Percentiles rank a stretch among this genome's conserved stretches.
Conservation (phyloP, 2,113 vertebrate genomes). For the Menidia beryllina region DNA sequence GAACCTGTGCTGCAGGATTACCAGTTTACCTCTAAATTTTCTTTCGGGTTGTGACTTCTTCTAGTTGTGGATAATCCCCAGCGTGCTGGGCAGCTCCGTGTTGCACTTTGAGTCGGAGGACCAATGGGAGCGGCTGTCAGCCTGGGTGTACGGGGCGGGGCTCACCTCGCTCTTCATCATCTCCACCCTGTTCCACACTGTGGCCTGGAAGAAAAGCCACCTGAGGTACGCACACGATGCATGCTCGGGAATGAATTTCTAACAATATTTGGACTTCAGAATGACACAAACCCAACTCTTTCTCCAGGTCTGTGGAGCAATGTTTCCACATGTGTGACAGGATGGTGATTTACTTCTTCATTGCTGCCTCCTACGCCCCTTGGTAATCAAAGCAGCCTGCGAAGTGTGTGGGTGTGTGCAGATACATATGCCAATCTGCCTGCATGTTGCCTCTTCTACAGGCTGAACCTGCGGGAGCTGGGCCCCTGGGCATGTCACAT, state of each 20-base stretch:
- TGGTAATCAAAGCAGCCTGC: slow-evolving; percentile 82
- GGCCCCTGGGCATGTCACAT: slow-evolving; percentile 96
- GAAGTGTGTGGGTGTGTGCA: background rate
- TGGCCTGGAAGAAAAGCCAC: slow-evolving; percentile 97
- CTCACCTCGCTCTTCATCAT: slow-evolving; percentile 94
- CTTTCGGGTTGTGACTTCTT: slow-evolving; percentile 32
- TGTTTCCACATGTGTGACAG: slow-evolving; percentile 96
- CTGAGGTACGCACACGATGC: slow-evolving; percentile 82
- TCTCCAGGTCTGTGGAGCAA: slow-evolving; percentile 88
- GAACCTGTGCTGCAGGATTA: slow-evolving; percentile 5
- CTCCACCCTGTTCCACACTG: slow-evolving; percentile 94
- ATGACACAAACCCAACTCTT: background rate
- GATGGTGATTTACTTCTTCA: slow-evolving; percentile 99
- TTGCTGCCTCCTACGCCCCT: slow-evolving; percentile 92
- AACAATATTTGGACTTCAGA: background rate
- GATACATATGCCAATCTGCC: background rate
- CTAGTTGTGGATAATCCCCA: slow-evolving; percentile 96
- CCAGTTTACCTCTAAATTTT: slow-evolving; percentile 24
- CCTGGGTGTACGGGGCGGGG: slow-evolving; percentile 94
- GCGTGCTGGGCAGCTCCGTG: slow-evolving; percentile 91
- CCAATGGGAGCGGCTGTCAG: slow-evolving; percentile 91
- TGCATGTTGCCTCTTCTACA: slow-evolving; percentile 43
- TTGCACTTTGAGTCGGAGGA: slow-evolving; percentile 91
- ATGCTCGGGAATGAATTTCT: background rate
- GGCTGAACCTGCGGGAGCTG: slow-evolving; percentile 93